Percentiles rank a stretch among this genome's conserved stretches.
phyloP scores from a whole-genome alignment of 2,113 vertebrate species.

The Calidris pugnax region DNA sequence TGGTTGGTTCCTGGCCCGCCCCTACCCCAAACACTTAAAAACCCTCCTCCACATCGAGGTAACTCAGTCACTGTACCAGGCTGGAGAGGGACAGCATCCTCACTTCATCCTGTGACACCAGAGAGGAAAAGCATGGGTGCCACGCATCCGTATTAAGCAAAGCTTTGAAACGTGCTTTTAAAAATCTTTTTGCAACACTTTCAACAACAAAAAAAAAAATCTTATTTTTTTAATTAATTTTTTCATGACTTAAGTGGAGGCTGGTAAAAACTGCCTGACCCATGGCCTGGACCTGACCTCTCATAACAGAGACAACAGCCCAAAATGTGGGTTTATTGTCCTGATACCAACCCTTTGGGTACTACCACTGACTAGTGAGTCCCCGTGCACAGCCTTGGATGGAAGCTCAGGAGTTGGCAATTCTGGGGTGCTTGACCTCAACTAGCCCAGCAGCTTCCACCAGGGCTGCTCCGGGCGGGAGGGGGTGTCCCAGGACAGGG shows the following conservation, averaged over 20 bases:
- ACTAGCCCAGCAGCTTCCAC: not conserved
- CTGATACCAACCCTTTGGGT: rapidly evolving
- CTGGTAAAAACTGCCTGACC: not conserved
- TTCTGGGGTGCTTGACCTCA: not conserved
- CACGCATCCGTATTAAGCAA: not conserved
- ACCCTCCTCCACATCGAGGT: not conserved
- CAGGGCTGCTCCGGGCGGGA: rapidly evolving
- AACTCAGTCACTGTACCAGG: not conserved
- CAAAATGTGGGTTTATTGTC: not conserved
- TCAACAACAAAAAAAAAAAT: not conserved
- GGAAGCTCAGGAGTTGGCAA: rapidly evolving
- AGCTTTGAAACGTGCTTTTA: not conserved
- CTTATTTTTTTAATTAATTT: not conserved
- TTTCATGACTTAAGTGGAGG: not conserved
- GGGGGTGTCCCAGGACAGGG: rapidly evolving
- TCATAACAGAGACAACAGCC: not conserved
- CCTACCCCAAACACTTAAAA: not conserved
- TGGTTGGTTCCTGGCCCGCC: not conserved
- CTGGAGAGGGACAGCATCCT: not conserved
- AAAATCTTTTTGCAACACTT: not conserved
- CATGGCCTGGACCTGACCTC: not conserved
- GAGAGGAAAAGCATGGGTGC: not conserved
- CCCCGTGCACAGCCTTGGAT: not conserved
- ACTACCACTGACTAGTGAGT: not conserved
- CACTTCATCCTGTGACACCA: not conserved